Evolutionary conservation across 2,888 invertebrate genomes (phyloP).

Genomic region (Argyra leucocephala): DNA sequence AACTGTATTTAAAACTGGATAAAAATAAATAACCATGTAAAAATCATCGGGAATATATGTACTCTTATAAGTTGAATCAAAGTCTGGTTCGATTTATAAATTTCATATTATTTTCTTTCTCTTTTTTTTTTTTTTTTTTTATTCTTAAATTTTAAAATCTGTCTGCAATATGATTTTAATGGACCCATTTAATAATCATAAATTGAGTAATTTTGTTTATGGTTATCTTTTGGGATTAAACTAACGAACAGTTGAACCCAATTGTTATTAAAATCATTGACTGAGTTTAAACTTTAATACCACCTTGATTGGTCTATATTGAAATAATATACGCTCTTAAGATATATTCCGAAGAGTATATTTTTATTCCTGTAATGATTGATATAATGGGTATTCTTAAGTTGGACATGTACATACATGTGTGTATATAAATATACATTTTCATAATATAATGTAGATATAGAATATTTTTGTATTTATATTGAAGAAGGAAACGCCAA

Average conservation of each 20-base stretch:
- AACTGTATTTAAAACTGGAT: background rate
- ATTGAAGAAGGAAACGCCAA: conserved; percentile 2
- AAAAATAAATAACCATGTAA: background rate
- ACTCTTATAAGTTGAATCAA: background rate
- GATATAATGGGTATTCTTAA: background rate
- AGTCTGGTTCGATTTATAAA: no score
- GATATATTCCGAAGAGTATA: no score
- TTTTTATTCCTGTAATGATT: background rate
- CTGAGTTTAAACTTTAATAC: background rate
- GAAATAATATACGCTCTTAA: no score
- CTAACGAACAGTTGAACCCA: background rate
- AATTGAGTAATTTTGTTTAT: background rate
- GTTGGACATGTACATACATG: background rate
- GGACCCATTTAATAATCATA: conserved; percentile 1
- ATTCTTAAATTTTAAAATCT: no score
- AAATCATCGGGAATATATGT: background rate
- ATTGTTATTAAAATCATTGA: background rate
- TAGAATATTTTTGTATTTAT: background rate
- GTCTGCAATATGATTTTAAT: conserved; percentile 2
- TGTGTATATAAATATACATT: background rate
- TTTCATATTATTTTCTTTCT: no score
- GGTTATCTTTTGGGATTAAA: background rate
- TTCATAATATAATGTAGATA: background rate
- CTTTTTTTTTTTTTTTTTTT: no score
- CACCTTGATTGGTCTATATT: background rate